A percentile compares a stretch with the other conserved stretches of the same genome.
These are phyloP conservation scores for Corythornis cristatus DNA, from an alignment of 2,113 vertebrate genomes.

Conservation along the genomic window DNA sequence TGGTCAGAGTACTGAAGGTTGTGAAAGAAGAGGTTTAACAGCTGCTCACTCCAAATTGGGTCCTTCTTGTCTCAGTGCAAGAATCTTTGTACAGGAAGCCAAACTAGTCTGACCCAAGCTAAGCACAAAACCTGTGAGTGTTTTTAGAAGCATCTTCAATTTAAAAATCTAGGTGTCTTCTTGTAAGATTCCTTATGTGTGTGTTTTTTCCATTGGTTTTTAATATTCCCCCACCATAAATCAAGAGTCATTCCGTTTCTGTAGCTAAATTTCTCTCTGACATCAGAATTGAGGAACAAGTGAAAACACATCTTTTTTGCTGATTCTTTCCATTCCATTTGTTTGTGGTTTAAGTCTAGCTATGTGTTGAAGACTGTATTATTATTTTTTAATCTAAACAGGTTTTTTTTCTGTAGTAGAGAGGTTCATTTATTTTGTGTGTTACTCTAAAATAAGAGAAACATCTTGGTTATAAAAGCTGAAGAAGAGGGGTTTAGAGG, in stretches of 20 bases:
- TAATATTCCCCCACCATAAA: neutral
- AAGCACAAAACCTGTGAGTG: neutral
- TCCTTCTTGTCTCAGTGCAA: neutral
- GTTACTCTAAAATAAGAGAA: neutral
- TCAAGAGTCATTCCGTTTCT: neutral
- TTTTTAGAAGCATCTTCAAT: neutral
- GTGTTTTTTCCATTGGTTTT: neutral
- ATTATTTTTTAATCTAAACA: neutral
- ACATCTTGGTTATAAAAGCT: neutral
- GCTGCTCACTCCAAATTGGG: neutral
- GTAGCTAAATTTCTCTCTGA: neutral
- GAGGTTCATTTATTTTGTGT: neutral
- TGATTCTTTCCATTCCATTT: neutral
- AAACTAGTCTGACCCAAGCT: neutral
- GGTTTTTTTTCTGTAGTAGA: neutral
- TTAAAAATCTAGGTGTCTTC: neutral
- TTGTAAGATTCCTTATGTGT: neutral
- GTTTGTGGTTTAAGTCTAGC: neutral
- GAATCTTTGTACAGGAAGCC: neutral
- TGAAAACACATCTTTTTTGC: neutral
- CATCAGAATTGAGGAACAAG: neutral
- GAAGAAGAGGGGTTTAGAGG: neutral
- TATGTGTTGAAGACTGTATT: neutral
- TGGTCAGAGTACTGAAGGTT: neutral
- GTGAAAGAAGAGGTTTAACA: conserved; percentile 19